A percentile compares a stretch with the other conserved stretches of the same genome.
Evolutionary conservation across 2,888 invertebrate species (phyloP).

Genomic region (Caenorhabditis sp.): DNA sequence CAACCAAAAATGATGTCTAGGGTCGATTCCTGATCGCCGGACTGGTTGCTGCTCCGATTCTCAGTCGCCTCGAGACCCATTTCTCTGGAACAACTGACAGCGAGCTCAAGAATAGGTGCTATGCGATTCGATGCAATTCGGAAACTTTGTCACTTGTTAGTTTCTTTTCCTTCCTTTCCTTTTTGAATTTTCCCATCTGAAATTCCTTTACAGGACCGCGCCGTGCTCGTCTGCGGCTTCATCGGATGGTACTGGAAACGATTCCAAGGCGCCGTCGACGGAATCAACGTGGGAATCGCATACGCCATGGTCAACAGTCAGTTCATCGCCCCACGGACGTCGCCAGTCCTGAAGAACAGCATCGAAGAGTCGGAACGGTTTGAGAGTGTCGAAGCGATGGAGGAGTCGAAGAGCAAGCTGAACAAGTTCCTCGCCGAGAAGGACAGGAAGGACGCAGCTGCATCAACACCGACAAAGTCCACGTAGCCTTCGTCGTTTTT

Average conservation of each 20-base stretch:
- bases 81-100: constrained; percentile 49
- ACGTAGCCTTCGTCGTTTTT: not conserved
- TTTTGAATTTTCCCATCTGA: no score
- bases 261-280: constrained; percentile 82
- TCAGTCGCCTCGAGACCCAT: constrained; percentile 63
- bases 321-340: constrained; percentile 66
- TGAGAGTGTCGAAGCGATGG: constrained; percentile 66
- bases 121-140: constrained; percentile 73
- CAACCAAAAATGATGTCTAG: constrained; percentile 13
- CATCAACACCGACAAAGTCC: not conserved
- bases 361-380: constrained; percentile 69
- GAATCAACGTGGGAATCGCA: constrained; percentile 78
- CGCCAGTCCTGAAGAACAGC: constrained; percentile 74
- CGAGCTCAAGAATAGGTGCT: constrained; percentile 74
- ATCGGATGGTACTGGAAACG: constrained; percentile 82
- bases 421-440: constrained; percentile 62
- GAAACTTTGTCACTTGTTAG: constrained; percentile 71
- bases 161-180: no score
- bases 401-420: constrained; percentile 55
- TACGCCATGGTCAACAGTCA: constrained; percentile 71
- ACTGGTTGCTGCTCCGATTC: constrained; percentile 72
- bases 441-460: constrained; percentile 38
- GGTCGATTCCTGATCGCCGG: constrained; percentile 77
- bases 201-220: constrained; percentile 75
- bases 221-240: constrained; percentile 73